Conservation (phyloP, 2,888 invertebrate genomes). For the Papilio protenor region DNA sequence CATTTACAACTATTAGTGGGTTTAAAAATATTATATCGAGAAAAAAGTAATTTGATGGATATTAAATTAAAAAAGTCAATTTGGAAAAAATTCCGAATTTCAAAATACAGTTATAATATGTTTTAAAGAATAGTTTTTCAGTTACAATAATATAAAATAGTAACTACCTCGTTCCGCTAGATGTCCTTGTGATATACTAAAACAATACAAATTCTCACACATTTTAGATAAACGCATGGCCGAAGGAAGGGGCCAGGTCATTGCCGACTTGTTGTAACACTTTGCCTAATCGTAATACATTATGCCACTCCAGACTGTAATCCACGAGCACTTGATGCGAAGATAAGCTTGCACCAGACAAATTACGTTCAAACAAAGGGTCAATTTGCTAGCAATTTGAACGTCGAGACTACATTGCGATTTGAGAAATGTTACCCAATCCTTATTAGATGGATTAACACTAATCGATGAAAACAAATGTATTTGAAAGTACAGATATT, state of each 20-base stretch:
- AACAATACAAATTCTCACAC: slow-evolving; percentile 43
- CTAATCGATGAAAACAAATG: not conserved
- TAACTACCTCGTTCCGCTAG: slow-evolving; percentile 14
- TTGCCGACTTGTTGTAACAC: slow-evolving; percentile 49
- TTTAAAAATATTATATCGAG: too few species aligned
- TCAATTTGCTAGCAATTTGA: slow-evolving; percentile 21
- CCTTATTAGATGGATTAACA: not conserved
- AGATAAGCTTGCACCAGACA: slow-evolving; percentile 24
- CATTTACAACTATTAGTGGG: too few species aligned
- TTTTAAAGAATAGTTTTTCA: not conserved
- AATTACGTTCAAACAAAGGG: slow-evolving; percentile 10
- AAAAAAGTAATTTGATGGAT: too few species aligned
- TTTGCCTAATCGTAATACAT: slow-evolving; percentile 47
- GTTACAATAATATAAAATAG: slow-evolving; percentile 26
- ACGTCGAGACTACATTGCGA: not conserved
- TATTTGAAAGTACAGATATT: not conserved
- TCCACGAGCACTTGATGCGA: slow-evolving; percentile 38
- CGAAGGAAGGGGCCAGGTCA: slow-evolving; percentile 47
- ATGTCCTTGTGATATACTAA: slow-evolving; percentile 39
- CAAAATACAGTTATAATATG: not conserved
- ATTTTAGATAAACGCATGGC: slow-evolving; percentile 43
- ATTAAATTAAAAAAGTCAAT: not conserved
- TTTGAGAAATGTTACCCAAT: not conserved
- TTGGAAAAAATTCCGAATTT: not conserved
- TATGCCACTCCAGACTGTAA: slow-evolving; percentile 42